Base-by-base conservation (phyloP, 2,113 vertebrate genomes). In the Lycocorax pyrrhopterus region DNA sequence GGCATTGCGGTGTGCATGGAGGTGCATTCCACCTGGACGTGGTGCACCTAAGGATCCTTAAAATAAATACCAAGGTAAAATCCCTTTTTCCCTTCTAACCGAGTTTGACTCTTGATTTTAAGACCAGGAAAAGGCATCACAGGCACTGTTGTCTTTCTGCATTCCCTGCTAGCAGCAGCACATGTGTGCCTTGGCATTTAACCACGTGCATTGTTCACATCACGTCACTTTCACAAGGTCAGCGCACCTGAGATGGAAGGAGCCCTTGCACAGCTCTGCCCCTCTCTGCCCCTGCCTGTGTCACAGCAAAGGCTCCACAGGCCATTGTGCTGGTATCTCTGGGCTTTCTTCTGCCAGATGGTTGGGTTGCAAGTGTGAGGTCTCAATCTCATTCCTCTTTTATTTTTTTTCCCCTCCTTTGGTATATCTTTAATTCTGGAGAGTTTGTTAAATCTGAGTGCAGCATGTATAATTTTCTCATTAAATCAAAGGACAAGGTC, bases 401-500 rank as follows among this genome's bases (percentile, higher is more conserved):
- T 60, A 33, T 49, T 35, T 62, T 89, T 83, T 39, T 20, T 0
- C 22, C 35, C 4, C 53, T 91, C 66, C 76, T 96, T 96, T 93
- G 63, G 62, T 96, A 47, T 76, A 66, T 93, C 80, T 92, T 97
- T 82, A 91, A 80, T 89, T 91, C 85, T 93, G 88, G 96, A 93
- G 52, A 84, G 81, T 97, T 98, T 96, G 95, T 91, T 97, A 95
- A 97, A 91, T 96, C 80, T 90, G 95, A 97, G 58, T 93, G 75
- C 93, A 96, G 91, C 92, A 95, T 96, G 95, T 97, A 94, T 97
- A 96, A 97, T 98, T 97, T 97, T 93, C 93, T 97, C 94, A 97
- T 98, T 97, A 97, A 97, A 94, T 97, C 97, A 97, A 86, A 77
- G 95, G 96, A 95, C 96, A 97, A 97, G 93, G 95, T 97, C 97